phyloP scores from a whole-genome alignment of 2,797 vertebrate species.

The Emydoidea blandingii region DNA sequence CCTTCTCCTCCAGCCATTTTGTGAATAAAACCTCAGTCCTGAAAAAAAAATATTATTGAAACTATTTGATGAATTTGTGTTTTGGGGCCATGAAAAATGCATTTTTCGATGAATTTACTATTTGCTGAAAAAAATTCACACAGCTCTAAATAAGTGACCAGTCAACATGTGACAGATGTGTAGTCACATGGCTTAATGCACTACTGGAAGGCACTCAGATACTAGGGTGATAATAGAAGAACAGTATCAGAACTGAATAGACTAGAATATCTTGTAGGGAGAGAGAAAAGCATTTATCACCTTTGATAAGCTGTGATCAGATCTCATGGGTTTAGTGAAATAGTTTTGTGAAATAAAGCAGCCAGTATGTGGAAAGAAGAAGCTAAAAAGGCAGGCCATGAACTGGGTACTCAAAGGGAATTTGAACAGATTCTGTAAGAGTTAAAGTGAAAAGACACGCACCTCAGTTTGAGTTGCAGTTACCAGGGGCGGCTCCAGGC shows the following conservation, averaged over 20 bases:
- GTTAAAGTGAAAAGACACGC: not conserved
- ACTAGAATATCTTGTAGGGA: not conserved
- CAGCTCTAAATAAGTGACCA: not conserved
- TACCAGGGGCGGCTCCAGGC: too few species aligned
- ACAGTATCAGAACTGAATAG: not conserved
- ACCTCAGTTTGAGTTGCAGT: not conserved
- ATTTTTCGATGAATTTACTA: not conserved
- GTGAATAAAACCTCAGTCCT: not conserved
- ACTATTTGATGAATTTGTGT: not conserved
- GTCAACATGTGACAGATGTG: not conserved
- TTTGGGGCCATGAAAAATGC: not conserved
- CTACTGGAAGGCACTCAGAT: not conserved
- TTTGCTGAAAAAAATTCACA: not conserved
- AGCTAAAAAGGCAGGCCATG: constrained; percentile 12
- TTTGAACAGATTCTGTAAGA: not conserved
- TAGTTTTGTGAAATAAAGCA: constrained; percentile 35
- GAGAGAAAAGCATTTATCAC: constrained; percentile 34
- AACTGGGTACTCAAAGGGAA: not conserved
- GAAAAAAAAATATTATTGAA: not conserved
- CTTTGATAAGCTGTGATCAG: not conserved
- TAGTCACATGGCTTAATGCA: not conserved
- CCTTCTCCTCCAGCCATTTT: not conserved
- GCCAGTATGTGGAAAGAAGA: not conserved
- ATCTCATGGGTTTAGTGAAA: constrained; percentile 42
- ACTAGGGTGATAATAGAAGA: not conserved